Evolutionary conservation across 2,797 vertebrate genomes (phyloP).

Genomic region (Parotocinclus haroldoi): DNA sequence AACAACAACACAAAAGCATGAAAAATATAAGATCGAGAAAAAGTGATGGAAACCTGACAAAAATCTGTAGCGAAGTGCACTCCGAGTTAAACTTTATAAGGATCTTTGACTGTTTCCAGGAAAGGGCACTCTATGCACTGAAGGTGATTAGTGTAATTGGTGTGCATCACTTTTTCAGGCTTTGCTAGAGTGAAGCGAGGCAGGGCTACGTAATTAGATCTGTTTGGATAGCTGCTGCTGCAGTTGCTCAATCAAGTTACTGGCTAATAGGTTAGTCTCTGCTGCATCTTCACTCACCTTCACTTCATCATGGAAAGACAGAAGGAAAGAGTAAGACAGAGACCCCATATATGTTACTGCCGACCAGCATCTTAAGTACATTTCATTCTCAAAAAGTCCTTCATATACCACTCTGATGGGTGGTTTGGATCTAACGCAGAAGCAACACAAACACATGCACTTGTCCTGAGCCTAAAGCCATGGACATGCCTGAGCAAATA

Average conservation of each 20-base stretch:
- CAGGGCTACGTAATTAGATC: constrained; percentile 51
- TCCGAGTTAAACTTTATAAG: constrained; percentile 51
- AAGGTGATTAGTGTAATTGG: constrained; percentile 57
- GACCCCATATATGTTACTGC: too few relatives aligned
- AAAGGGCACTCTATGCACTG: constrained; percentile 53
- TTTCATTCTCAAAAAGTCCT: too few relatives aligned
- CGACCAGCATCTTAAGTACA: too few relatives aligned
- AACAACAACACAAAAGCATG: background rate
- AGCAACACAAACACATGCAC: too few relatives aligned
- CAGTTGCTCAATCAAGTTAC: constrained; percentile 61
- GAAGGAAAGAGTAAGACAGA: constrained; percentile 15
- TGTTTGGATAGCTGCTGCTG: constrained; percentile 54
- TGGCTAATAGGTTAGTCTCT: constrained; percentile 51
- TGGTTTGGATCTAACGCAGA: too few relatives aligned
- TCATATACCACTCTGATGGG: too few relatives aligned
- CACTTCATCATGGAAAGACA: constrained; percentile 18
- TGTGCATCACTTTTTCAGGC: constrained; percentile 50
- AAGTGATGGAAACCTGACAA: constrained; percentile 2
- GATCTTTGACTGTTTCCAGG: constrained; percentile 51
- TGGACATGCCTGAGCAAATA: constrained; percentile 29
- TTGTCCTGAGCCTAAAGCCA: too few relatives aligned
- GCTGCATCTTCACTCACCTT: constrained; percentile 43
- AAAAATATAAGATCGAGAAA: background rate
- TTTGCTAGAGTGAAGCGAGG: constrained; percentile 42
- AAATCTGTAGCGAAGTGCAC: constrained; percentile 1